A percentile compares a stretch with the other conserved stretches of the same genome.
Conservation (phyloP, 2,888 invertebrate species). For the Drosophila hawaiiensis region DNA sequence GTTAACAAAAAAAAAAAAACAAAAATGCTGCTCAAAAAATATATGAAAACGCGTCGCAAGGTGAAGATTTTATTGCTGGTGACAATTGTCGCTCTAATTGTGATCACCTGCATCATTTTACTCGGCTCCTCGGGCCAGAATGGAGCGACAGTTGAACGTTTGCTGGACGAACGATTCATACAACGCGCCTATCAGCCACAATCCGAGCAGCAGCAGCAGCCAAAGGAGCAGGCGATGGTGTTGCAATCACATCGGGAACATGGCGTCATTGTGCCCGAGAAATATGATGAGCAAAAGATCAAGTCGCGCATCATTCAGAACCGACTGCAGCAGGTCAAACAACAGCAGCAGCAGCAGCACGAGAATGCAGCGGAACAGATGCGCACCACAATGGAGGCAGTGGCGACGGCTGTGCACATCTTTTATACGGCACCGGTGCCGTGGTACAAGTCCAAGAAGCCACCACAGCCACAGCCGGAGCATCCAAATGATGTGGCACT, state of each 20-base stretch:
- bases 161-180: conserved; percentile 81
- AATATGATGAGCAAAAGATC: conserved; percentile 84
- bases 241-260: conserved; percentile 73
- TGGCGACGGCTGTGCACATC: conserved; percentile 83
- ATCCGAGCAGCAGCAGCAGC: conserved; percentile 42
- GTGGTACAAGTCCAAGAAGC: conserved; percentile 84
- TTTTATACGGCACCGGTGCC: conserved; percentile 84
- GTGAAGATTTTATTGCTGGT: conserved; percentile 82
- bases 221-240: conserved; percentile 50
- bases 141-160: conserved; percentile 74
- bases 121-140: conserved; percentile 73
- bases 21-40: conserved; percentile 84
- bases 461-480: conserved; percentile 59
- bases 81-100: conserved; percentile 80
- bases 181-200: conserved; percentile 73
- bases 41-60: conserved; percentile 85
- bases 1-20: conserved; percentile 50
- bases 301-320: conserved; percentile 84
- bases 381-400: conserved; percentile 72
- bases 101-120: conserved; percentile 81
- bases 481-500: conserved; percentile 61
- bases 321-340: conserved; percentile 82
- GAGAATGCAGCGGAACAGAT: conserved; percentile 75
- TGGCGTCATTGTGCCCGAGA: conserved; percentile 84
- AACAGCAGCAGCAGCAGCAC: conserved; percentile 63